Base-by-base conservation (phyloP, 2,888 invertebrate species). In the Drosophila helvetica region DNA sequence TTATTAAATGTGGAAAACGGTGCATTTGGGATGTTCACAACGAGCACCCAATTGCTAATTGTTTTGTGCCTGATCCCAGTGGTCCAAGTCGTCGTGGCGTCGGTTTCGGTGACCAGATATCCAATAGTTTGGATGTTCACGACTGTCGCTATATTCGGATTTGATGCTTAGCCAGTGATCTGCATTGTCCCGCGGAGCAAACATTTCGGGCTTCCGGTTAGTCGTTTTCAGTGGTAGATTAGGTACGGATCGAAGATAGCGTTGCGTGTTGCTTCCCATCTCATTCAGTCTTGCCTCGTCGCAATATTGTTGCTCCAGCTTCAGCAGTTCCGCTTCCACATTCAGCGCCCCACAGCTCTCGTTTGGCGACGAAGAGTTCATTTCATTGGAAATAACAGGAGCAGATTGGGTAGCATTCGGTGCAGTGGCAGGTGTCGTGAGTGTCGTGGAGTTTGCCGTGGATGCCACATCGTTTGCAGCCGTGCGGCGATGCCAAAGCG, bases 261-360 rank as follows among this genome's bases (percentile, higher is more conserved):
- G 84, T 47, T 73, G 78, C 22, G 47, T 58, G 15, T 69, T 77
- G 38, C n/a, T 38, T 22, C 77, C 68, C 59, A 84, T 51, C 50
- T 77, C 81, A 50, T 83, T 86, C 63, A 86, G 79, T 62, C 86
- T 78, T 59, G 85, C 85, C 52, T 91, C 90, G 45, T 80, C 84
- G 27, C 83, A 87, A 73, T 86, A 91, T 74, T 90, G 83, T 18
- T 78, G 73, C 64, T 92, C 89, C 42, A 90, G 69, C 57, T 90
- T 89, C 52, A 86, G 76, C 15, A 91, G 78, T 78, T 92, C 91
- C 43, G 80, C 87, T 64, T 92, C 91, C 7, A 91, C 89, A 77
- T 91, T 89, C 18, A 90, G 73, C 1, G 83, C 87, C 22, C 64
- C 43, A 48, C 85, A 88, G 38, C 71, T 82, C 15, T 74, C 74